Evolutionary conservation across 1,140 invertebrate genomes (phyloP).

Genomic region (Conopomorpha cramerella): DNA sequence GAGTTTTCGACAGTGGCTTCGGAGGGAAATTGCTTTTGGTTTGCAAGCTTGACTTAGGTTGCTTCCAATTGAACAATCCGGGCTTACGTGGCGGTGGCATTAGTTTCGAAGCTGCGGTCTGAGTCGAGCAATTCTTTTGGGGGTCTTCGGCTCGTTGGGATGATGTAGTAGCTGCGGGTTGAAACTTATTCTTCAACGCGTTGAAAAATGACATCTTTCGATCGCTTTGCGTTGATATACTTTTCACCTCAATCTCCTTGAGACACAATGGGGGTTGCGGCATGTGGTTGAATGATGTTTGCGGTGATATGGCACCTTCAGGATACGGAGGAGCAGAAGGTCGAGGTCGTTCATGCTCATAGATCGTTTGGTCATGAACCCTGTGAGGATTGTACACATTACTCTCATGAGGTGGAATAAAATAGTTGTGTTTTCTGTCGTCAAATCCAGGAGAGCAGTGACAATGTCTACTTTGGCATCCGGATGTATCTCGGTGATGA

Average conservation of each 20-base stretch:
- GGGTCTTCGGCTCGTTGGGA: too few species aligned
- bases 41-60: conserved; percentile 17
- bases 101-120: conserved; percentile 9
- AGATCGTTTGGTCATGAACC: too few species aligned
- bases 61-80: conserved; percentile 21
- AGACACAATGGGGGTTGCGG: conserved; percentile 35
- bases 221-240: conserved; percentile 35
- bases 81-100: conserved; percentile 10
- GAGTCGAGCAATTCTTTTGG: conserved; percentile 9
- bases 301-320: conserved; percentile 12
- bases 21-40: conserved; percentile 14
- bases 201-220: conserved; percentile 27
- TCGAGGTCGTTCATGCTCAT: too few species aligned
- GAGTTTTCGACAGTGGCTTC: too few species aligned
- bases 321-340: conserved; percentile 15
- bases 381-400: too few species aligned
- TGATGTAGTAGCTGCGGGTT: too few species aligned
- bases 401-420: too few species aligned
- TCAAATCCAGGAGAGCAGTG: too few species aligned
- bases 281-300: conserved; percentile 9
- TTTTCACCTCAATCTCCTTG: conserved; percentile 49
- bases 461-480: too few species aligned
- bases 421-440: too few species aligned
- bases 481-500: too few species aligned
- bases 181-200: conserved; percentile 26